Base-by-base conservation (phyloP, 2,797 vertebrate species). In the Pangasius djambal region DNA sequence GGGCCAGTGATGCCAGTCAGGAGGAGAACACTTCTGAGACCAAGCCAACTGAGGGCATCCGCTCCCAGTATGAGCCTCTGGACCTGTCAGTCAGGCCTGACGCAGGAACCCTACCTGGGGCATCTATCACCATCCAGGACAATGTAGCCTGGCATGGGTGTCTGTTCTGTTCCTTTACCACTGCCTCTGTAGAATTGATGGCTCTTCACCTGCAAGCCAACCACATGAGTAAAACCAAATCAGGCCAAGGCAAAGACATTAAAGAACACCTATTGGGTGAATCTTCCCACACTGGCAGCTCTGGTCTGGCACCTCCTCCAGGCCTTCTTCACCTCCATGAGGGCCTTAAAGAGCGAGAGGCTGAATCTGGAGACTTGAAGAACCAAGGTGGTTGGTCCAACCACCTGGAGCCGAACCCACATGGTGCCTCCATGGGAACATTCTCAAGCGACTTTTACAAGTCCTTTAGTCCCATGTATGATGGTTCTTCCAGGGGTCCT, bases 141-240 rank as follows among this genome's bases (percentile, higher is more conserved):
- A 99, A 99, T 31, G 96, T 99, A 15, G 97, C 97, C 0, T 99
- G 98, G 98, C 98, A 99, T 0, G 96, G 98, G 91, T 99, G 98
- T 94, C 96, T 99, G 55, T 99, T 99, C 93, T 99, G 98, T 90
- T 97, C 98, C 34, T 99, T 99, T 92, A 98, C 98, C 13, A 99
- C 98, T 2, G 97, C 98, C 5, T 99, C 98, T n/a, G 93, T 98
- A 95, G 98, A 99, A 94, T 95, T 99, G 34, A 99, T 99, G 98
- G 98, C 98, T 88, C 97, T 99, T 67, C 98, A 99, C 90, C 97
- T 99, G 82, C 98, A 99, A 94, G 98, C 98, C 92, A 99, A 99
- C 92, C 98, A 99, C 93, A 89, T 99, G 91, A 97, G 98, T 86
- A 98, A 98, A 91, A 96, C 97, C 5, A 97, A 97, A 86, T 95